These are phyloP conservation scores for Parthenolecanium corni DNA, from an alignment of 2,888 invertebrate genomes.

Conservation along the genomic window DNA sequence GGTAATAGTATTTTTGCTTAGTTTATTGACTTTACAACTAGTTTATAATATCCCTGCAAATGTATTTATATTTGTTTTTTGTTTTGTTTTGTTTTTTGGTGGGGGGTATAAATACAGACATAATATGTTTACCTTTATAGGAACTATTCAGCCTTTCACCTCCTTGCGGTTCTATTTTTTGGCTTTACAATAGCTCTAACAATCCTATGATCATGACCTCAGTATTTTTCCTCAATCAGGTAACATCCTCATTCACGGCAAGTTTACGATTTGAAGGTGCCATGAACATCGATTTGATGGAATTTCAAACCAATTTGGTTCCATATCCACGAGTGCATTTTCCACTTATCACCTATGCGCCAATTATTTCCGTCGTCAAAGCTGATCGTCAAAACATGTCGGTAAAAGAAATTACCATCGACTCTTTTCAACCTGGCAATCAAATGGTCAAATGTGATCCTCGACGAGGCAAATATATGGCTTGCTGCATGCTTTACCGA, in stretches of 20 bases:
- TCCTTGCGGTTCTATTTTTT: too few species aligned
- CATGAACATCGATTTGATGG: conserved; percentile 49
- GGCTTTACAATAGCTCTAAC: too few species aligned
- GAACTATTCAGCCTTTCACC: too few species aligned
- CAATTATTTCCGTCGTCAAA: conserved; percentile 59
- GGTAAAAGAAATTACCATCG: conserved; percentile 70
- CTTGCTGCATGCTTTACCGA: conserved; percentile 37
- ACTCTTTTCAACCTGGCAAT: conserved; percentile 78
- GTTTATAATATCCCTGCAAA: too few species aligned
- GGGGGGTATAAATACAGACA: too few species aligned
- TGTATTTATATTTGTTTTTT: not conserved
- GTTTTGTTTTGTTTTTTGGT: not conserved
- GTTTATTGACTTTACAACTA: too few species aligned
- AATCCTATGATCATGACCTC: too few species aligned
- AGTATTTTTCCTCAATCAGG: not conserved
- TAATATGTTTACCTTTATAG: too few species aligned
- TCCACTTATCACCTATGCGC: conserved; percentile 51
- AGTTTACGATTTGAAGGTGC: conserved; percentile 79
- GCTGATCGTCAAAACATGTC: conserved; percentile 64
- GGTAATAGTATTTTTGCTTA: too few species aligned
- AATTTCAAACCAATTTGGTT: conserved; percentile 51
- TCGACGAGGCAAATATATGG: conserved; percentile 25
- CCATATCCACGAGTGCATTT: conserved; percentile 28
- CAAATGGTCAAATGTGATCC: conserved; percentile 85
- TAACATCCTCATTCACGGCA: conserved; percentile 65